Percentiles rank a stretch among this genome's conserved stretches.
Evolutionary conservation across 2,888 invertebrate species (phyloP).

Genomic region (Drosophila ustulata): DNA sequence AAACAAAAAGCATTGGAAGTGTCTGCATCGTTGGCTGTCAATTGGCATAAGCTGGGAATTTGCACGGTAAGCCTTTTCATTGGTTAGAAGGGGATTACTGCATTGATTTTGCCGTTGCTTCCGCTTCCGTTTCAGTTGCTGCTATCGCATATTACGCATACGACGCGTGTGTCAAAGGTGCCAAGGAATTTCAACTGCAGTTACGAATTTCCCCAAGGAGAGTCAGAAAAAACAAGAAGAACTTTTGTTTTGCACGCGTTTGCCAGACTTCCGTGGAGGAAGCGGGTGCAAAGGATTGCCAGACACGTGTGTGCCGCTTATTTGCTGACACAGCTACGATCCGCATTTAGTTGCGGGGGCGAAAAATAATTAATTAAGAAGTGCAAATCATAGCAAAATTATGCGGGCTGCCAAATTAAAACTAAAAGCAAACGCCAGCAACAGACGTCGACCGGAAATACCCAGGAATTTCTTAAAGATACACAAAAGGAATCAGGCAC

Average conservation of each 20-base stretch:
- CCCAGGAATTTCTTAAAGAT: slow-evolving; percentile 52
- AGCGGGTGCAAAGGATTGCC: slow-evolving; percentile 39
- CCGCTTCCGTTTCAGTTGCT: not conserved
- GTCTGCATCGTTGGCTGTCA: slow-evolving; percentile 65
- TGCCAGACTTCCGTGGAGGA: slow-evolving; percentile 4
- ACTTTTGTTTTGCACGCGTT: slow-evolving; percentile 48
- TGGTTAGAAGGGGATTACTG: slow-evolving; percentile 52
- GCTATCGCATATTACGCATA: slow-evolving; percentile 52
- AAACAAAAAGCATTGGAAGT: slow-evolving; percentile 53
- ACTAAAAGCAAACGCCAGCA: slow-evolving; percentile 65
- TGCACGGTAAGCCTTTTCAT: slow-evolving; percentile 67
- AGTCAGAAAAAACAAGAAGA: not conserved
- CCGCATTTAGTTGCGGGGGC: slow-evolving; percentile 59
- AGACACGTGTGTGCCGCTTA: slow-evolving; percentile 16
- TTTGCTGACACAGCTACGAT: slow-evolving; percentile 70
- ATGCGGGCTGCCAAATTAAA: slow-evolving; percentile 74
- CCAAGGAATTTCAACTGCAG: slow-evolving; percentile 47
- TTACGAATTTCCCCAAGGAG: slow-evolving; percentile 18
- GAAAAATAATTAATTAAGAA: slow-evolving; percentile 79
- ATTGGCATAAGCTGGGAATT: slow-evolving; percentile 72
- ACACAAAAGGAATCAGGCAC: slow-evolving; percentile 26
- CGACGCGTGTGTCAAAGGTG: slow-evolving; percentile 50
- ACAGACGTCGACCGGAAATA: slow-evolving; percentile 58
- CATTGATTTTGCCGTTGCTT: slow-evolving; percentile 59
- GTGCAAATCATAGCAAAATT: slow-evolving; percentile 79